Evolutionary conservation across 2,797 vertebrate species (phyloP), one percentile per base, ranked within the genome.

Genomic region (Iguana delicatissima): DNA sequence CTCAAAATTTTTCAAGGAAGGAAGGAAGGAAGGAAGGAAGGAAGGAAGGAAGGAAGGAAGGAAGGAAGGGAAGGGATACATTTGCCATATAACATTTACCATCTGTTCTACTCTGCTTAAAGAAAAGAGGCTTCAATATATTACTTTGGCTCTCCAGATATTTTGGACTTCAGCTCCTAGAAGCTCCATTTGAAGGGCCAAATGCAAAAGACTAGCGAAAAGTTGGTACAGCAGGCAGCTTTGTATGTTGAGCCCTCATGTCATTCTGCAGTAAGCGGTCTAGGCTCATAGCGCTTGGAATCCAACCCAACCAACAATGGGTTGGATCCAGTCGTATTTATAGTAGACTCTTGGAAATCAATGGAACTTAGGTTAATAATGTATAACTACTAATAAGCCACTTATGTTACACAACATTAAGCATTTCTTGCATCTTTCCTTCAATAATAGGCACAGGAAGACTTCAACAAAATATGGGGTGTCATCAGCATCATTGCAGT

Each of bases 381-480:
- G 18, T 18, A 35, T 62, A 6, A 22, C 59, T 62, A 59, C 57
- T 59, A 59, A 62, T 62, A 22, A 22, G 22, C 46, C 50, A 50
- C 3, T 79, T 50, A 81, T 42, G 35, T 3, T 84, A 46, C 3
- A 76, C 76, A 64, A 52, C 57, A 59, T 74, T 55, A 32, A 42
- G 29, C 52, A 88, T 88, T 50, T 64, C 24, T 57, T 62, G 16
- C 55, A 76, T 76, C 96, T 98, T 7, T 95, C 98, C 94, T 79
- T 59, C 83, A 4, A 76, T 6, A 46, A 92, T 94, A 99, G 98
- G 98, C 98, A 91, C 91, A 96, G 86, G 96, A 97, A 92, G 97
- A 98, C 92, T 90, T 92, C 94, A 97, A 97, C 95, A 98, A 98
- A 94, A 97, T 99, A 86, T 99, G 98, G 98, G 98, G 98, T 24